phyloP scores from a whole-genome alignment of 2,888 invertebrate species.

The Phaedon cochleariae region DNA sequence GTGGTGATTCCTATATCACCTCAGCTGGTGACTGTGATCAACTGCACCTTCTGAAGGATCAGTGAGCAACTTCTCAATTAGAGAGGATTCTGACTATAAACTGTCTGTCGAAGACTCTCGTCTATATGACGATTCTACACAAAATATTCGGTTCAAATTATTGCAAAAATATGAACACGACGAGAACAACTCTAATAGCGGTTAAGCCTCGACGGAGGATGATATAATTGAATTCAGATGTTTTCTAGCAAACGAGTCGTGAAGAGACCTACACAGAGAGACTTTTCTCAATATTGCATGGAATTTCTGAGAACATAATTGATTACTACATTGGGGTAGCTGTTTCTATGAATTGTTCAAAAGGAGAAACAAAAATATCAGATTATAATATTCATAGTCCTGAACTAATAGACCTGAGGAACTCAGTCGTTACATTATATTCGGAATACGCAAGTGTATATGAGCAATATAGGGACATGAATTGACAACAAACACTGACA shows the following conservation, averaged over 20 bases:
- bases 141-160: not conserved
- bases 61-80: not conserved
- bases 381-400: not conserved
- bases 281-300: not conserved
- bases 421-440: not conserved
- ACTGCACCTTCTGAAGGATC: not conserved
- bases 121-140: not conserved
- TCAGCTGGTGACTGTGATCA: not conserved
- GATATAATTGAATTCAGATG: not conserved
- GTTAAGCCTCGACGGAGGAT: not conserved
- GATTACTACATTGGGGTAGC: not conserved
- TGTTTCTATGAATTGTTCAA: not conserved
- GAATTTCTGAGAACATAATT: not conserved
- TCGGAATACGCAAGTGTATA: constrained; percentile 2
- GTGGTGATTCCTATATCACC: not conserved
- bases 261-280: not conserved
- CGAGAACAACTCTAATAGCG: not conserved
- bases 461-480: not conserved
- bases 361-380: not conserved
- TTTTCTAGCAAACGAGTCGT: not conserved
- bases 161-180: not conserved
- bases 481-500: not conserved
- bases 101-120: not conserved
- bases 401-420: not conserved
- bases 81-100: not conserved